These are phyloP conservation scores for Ochropacha duplaris DNA, from an alignment of 2,888 invertebrate genomes.

Conservation along the genomic window DNA sequence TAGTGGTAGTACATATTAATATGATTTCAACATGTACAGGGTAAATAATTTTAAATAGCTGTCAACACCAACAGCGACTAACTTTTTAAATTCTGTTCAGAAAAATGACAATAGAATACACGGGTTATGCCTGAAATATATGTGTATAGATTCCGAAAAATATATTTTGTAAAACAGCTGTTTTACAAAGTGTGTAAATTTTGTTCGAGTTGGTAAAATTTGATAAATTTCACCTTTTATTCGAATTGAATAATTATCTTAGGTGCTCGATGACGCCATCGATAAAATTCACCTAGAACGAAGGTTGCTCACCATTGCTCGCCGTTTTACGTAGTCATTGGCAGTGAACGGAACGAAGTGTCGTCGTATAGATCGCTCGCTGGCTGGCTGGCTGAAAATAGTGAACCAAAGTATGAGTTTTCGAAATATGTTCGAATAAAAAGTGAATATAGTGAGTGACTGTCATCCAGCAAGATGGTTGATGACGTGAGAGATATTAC, in stretches of 20 bases:
- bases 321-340: slow-evolving; percentile 60
- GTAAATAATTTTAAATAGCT: background rate
- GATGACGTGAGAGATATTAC: slow-evolving; percentile 81
- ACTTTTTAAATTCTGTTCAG: background rate
- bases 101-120: background rate
- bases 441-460: slow-evolving; percentile 80
- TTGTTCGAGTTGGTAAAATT: background rate
- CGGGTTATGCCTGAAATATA: background rate
- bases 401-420: slow-evolving; percentile 82
- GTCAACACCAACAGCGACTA: background rate
- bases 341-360: slow-evolving; percentile 81
- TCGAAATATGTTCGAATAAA: slow-evolving; percentile 82
- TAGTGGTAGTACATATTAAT: no score
- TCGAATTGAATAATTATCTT: background rate
- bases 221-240: background rate
- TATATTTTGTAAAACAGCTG: background rate
- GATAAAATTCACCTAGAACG: slow-evolving; percentile 34
- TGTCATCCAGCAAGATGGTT: slow-evolving; percentile 82
- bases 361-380: slow-evolving; percentile 80
- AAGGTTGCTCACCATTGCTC: slow-evolving; percentile 56
- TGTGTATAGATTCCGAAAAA: background rate
- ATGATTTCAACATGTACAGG: background rate
- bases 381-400: slow-evolving; percentile 80
- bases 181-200: no score
- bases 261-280: slow-evolving; percentile 34